Evolutionary conservation across 2,888 invertebrate genomes (phyloP).

Genomic region (Horisme vitalbata): DNA sequence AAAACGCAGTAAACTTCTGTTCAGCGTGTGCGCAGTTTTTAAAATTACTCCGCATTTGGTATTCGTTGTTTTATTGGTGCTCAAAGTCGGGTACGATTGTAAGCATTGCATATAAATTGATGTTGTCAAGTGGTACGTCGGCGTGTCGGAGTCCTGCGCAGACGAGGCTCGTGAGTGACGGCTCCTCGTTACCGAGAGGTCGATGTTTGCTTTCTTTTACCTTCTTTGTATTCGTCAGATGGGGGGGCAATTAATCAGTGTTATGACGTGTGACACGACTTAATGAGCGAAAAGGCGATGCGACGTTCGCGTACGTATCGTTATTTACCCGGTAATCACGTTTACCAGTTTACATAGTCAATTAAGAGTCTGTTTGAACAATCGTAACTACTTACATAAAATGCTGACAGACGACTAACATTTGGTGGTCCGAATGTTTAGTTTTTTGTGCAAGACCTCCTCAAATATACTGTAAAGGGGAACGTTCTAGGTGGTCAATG

Average conservation of each 20-base stretch:
- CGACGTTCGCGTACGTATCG: slow-evolving; percentile 46
- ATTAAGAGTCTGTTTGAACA: slow-evolving; percentile 6
- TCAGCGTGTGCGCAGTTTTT: not conserved
- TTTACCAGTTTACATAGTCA: slow-evolving; percentile 12
- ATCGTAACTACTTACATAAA: slow-evolving; percentile 5
- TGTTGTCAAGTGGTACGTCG: slow-evolving; percentile 55
- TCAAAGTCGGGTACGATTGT: slow-evolving; percentile 40
- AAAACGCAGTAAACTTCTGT: slow-evolving; percentile 28
- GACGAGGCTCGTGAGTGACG: slow-evolving; percentile 56
- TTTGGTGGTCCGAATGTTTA: slow-evolving; percentile 31
- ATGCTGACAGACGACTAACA: slow-evolving; percentile 5
- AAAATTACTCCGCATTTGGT: slow-evolving; percentile 1
- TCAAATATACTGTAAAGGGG: slow-evolving; percentile 21
- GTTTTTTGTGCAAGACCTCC: slow-evolving; percentile 46
- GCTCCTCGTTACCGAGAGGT: slow-evolving; percentile 75
- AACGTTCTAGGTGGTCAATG: slow-evolving; percentile 42
- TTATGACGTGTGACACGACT: slow-evolving; percentile 73
- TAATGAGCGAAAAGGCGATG: slow-evolving; percentile 55
- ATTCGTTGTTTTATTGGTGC: slow-evolving; percentile 1
- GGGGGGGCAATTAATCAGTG: slow-evolving; percentile 75
- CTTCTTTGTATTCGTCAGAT: slow-evolving; percentile 49
- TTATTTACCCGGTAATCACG: slow-evolving; percentile 33
- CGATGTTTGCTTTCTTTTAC: slow-evolving; percentile 62
- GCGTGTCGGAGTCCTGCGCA: slow-evolving; percentile 33
- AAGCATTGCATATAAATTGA: slow-evolving; percentile 70